Evolutionary conservation across 2,113 vertebrate species (phyloP), one percentile per base, ranked within the genome.

Genomic region (Himantopus leucocephalus): DNA sequence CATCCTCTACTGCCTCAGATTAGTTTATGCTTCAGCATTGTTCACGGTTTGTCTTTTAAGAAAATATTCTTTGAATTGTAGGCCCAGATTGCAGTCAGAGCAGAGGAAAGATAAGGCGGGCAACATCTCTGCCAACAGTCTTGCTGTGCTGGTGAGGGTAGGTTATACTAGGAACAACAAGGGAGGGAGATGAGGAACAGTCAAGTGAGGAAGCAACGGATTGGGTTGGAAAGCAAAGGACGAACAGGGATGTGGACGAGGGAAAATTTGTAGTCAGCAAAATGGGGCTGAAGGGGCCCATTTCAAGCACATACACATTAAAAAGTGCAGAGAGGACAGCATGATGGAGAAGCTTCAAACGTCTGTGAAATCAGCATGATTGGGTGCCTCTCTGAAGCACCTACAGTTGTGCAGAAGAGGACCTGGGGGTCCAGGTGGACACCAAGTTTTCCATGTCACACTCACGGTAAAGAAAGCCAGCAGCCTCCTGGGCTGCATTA

Each of bases 361-460:
- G 1, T 47, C 18, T 60, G 12, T 90, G 29, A 82, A 67, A 47
- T 85, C 32, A 56, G 13, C 18, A 29, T 24, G 32, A 10, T 12
- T 2, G 1, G 16, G 15, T 24, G 5, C 18, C 10, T 76, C 12
- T 70, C 24, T 1, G 0, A 81, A 80, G 39, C 24, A 67, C 11
- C 32, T 64, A 9, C 9, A 23, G 22, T 24, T 80, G 15, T 47
- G 12, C 17, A 58, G 66, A 74, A 22, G 8, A 78, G 23, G 14
- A 67, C 12, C 32, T 37, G 5, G 17, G 7, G 4, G 5, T 79
- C 11, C 34, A 18, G 29, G 41, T 29, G 9, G 35, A 55, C 29
- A 45, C 5, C 11, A 20, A 15, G 6, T 10, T 55, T 18, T 29
- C 26, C 5, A 1, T 45, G 22, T 52, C 2, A 0, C 8, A 19